These are phyloP conservation scores for Prunella strophiata DNA, from an alignment of 2,797 vertebrate genomes.

Conservation along the genomic window DNA sequence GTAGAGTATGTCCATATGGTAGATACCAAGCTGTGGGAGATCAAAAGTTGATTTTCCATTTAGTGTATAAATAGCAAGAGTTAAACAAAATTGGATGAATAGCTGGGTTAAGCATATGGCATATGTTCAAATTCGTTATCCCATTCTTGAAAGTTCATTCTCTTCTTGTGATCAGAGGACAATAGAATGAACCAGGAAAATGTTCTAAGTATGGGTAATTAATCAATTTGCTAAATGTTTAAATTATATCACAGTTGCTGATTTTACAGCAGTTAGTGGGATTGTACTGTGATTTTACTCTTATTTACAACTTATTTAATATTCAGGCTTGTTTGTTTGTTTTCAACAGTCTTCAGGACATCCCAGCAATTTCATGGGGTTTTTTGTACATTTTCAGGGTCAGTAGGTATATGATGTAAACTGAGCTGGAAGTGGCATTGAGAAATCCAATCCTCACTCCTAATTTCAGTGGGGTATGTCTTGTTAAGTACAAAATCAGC, in stretches of 20 bases:
- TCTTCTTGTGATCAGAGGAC: conserved; percentile 21
- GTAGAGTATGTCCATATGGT: conserved; percentile 51
- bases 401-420: background rate
- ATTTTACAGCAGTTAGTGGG: background rate
- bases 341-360: background rate
- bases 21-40: conserved; percentile 54
- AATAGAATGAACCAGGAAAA: conserved; percentile 15
- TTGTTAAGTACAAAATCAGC: background rate
- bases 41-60: conserved; percentile 46
- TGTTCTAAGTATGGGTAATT: background rate
- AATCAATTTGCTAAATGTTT: background rate
- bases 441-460: background rate
- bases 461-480: background rate
- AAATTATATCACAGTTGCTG: background rate
- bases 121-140: conserved; percentile 40
- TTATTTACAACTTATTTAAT: background rate
- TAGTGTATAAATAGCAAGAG: conserved; percentile 57
- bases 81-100: conserved; percentile 53
- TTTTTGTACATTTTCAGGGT: background rate
- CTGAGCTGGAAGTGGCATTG: background rate
- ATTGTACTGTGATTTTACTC: background rate
- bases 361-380: background rate
- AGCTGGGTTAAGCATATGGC: conserved; percentile 52
- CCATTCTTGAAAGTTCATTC: conserved; percentile 9
- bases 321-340: background rate